Conservation (phyloP, 2,888 invertebrate genomes). For the Crepidodera aurea region DNA sequence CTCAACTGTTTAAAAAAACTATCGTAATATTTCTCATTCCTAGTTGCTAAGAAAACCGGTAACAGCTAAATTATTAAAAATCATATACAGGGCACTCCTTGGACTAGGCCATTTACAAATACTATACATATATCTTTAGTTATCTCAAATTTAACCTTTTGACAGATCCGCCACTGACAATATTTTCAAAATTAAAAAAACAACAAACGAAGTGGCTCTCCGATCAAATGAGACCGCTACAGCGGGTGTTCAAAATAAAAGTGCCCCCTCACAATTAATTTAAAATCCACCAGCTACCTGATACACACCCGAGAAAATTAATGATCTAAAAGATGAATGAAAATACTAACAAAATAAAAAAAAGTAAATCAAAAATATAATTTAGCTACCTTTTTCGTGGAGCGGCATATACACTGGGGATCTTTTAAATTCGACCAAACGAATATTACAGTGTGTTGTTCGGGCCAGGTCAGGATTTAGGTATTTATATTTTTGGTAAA, state of each 20-base stretch:
- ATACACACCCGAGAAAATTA: slow-evolving; percentile 50
- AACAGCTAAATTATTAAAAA: no score
- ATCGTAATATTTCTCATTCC: no score
- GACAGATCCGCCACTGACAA: neutral
- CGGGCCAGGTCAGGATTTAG: neutral
- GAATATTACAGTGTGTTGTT: neutral
- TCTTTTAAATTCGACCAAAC: slow-evolving; percentile 28
- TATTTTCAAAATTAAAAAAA: slow-evolving; percentile 14
- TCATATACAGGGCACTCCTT: no score
- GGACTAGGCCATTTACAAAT: no score
- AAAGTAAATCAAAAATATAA: slow-evolving; percentile 55
- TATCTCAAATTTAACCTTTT: no score
- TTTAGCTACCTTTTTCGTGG: slow-evolving; percentile 50
- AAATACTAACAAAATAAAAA: slow-evolving; percentile 48
- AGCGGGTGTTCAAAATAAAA: slow-evolving; percentile 37
- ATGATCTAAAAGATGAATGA: slow-evolving; percentile 54
- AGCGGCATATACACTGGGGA: slow-evolving; percentile 45
- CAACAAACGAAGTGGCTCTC: slow-evolving; percentile 17
- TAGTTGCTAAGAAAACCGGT: no score
- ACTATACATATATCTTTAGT: neutral
- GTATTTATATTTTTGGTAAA: no score
- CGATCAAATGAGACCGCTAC: slow-evolving; percentile 31
- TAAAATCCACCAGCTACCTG: slow-evolving; percentile 48
- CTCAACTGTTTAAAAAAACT: no score
- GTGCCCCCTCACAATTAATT: slow-evolving; percentile 40